Evolutionary conservation across 2,797 vertebrate genomes (phyloP), one percentile per base, ranked within the genome.

Genomic region (Onychomys leucogaster): DNA sequence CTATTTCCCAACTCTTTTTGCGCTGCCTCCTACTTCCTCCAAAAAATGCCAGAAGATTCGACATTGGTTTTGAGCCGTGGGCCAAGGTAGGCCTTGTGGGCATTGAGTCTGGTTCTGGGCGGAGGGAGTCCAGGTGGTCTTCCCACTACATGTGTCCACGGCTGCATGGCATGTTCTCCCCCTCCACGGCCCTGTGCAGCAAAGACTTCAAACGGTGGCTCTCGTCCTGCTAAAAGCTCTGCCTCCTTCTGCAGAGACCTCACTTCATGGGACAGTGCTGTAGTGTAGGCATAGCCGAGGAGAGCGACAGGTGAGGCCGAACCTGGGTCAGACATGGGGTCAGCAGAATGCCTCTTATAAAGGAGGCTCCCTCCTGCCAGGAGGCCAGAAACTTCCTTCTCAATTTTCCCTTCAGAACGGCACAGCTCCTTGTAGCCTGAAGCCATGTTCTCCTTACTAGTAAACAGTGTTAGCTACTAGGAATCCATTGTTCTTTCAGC

Each of bases 1-100:
- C 98, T 95, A 61, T 97, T 98, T 97, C 92, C 71, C 81, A 86
- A 94, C 82, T 91, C 83, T 27, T 1, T 93, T 93, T 63, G 94
- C 85, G 90, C 89, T 83, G 89, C 86, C 89, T 96, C 83, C 76
- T 76, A 21, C 92, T 77, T 10, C 65, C 6, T 46, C 73, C 13
- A 32, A 65, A 73, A 95, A 83, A 89, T 29, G 23, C n/a, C 49
- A 90, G 59, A 77, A 92, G 69, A 95, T 93, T 91, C 55, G 8
- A 96, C 93, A 71, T 49, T 61, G 46, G 17, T 43, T 57, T 94
- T 94, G 86, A 95, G 67, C 46, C 25, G 29, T 0, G 10, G 59
- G 73, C 13, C 49, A 52, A 37, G 61, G 87, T 71, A 55, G 37
- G 5, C 71, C 37, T 88, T 67, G 23, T 19, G 6, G 73, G 59